Conservation (phyloP, 1,140 invertebrate species). For the Sycobia sp. region DNA sequence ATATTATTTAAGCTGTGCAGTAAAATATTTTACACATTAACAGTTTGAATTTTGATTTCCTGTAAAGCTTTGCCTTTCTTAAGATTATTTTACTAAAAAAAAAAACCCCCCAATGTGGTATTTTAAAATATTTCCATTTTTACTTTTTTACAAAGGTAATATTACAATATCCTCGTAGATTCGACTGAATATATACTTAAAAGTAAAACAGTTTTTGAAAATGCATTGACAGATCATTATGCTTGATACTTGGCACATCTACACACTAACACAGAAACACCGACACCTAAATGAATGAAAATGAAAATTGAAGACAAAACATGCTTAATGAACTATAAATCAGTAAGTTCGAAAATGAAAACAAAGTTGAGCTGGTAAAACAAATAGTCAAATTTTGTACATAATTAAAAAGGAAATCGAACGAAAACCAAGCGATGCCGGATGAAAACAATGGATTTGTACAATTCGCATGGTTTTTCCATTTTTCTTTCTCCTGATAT, state of each 20-base stretch:
- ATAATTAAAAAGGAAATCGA: constrained; percentile 17
- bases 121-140: no score
- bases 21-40: no score
- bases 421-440: neutral
- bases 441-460: neutral
- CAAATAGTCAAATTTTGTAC: constrained; percentile 38
- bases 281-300: no score
- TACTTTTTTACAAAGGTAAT: constrained; percentile 3
- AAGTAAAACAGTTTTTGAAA: no score
- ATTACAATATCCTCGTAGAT: constrained; percentile 7
- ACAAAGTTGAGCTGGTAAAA: neutral
- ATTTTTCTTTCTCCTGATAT: no score
- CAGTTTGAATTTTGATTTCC: neutral
- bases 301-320: no score
- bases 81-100: neutral
- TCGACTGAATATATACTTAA: constrained; percentile 22
- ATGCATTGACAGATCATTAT: no score
- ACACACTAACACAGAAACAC: no score
- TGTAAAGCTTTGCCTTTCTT: neutral
- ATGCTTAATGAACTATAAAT: neutral
- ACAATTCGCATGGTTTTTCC: neutral
- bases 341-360: constrained; percentile 1
- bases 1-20: no score
- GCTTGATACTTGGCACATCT: no score
- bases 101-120: no score